Percentiles rank a stretch among this genome's conserved stretches.
phyloP scores from a whole-genome alignment of 2,113 vertebrate genomes.

The Chunga burmeisteri region DNA sequence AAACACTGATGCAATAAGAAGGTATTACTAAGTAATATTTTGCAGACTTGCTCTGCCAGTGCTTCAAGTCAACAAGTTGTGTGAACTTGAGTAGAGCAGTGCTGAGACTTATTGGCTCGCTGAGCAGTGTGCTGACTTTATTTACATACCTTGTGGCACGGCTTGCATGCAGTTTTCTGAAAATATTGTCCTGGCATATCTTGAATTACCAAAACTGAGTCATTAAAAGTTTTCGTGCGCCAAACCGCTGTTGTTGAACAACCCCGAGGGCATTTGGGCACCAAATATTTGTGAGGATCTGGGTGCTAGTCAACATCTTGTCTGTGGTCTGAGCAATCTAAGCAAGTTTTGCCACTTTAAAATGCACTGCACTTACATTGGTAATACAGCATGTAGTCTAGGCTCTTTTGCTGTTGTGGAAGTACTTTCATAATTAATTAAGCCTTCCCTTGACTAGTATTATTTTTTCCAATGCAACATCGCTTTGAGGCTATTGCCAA shows the following conservation, averaged over 20 bases:
- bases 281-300: not conserved
- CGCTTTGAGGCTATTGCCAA: not conserved
- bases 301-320: not conserved
- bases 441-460: not conserved
- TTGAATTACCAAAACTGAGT: not conserved
- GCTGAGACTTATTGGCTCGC: not conserved
- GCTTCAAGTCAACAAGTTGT: not conserved
- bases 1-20: slow-evolving; percentile 1
- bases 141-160: not conserved
- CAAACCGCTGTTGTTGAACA: not conserved
- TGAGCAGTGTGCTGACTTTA: not conserved
- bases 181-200: not conserved
- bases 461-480: not conserved
- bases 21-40: not conserved
- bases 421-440: not conserved
- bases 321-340: not conserved
- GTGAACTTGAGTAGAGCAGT: not conserved
- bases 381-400: not conserved
- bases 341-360: not conserved
- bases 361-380: not conserved
- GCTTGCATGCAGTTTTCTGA: not conserved
- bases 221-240: not conserved
- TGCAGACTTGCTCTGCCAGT: slow-evolving; percentile 32
- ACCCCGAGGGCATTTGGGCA: not conserved
- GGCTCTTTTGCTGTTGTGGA: not conserved